Evolutionary conservation across 1,140 invertebrate genomes (phyloP), one percentile per base, ranked within the genome.

Genomic region (Uloborus diversus): DNA sequence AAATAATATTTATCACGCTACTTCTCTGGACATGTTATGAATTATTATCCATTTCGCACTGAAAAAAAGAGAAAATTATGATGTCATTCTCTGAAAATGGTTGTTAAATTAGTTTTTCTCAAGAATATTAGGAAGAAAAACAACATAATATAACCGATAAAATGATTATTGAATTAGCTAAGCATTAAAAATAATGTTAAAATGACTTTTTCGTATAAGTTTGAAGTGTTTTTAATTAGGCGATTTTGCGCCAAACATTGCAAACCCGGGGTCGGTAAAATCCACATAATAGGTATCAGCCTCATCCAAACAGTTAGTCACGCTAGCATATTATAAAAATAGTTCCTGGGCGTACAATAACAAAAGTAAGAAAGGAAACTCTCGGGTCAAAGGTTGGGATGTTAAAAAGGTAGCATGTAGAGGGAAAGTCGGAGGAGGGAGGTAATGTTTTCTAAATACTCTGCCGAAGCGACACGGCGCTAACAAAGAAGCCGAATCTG

Each of bases 361-460:
- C 25, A 28, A 49, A 25, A 7, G 20, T 2, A 47, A n/a, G 37
- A 53, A 68, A 68, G 23, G 33, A 28, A 51, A 23, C 42, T 4
- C 32, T 14, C 35, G 32, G 68, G 27, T 71, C 68, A 71, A n/a
- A 71, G 68, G 68, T 71, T 35, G 49, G 37, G 2, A 7, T 57
- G 20, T 17, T 33, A 5, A 0, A 71, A 42, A 57, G 30, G 53
- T 42, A 42, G 37, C 37, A 42, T 17, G 66, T 49, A 32, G 49
- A 35, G 68, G 53, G 20, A 35, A 23, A 14, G 27, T 13, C 9
- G 37, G 11, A 59, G 30, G 27, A 9, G 4, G 56, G 56, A 13
- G 27, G 49, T 56, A 69, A 69, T 69, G 66, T 69, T 69, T 69
- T 69, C 66, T 51, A 69, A 69, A 69, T 69, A 69, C 27, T 69